Evolutionary conservation across 2,797 vertebrate genomes (phyloP).

Genomic region (Mionectes olivaceus): DNA sequence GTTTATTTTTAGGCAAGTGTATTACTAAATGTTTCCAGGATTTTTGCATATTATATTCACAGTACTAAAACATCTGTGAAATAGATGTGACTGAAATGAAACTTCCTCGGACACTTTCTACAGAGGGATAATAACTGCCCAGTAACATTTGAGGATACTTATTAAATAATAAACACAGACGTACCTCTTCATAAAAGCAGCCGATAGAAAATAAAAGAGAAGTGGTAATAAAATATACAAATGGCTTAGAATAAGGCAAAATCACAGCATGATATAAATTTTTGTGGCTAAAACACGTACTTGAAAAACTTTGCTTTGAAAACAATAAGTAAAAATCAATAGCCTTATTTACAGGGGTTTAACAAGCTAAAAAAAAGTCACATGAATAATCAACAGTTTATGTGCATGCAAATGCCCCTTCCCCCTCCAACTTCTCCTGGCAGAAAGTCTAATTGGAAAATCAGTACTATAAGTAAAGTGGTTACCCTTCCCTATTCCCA

Average conservation of each 20-base stretch:
- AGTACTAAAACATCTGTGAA: constrained; percentile 77
- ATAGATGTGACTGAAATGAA: constrained; percentile 72
- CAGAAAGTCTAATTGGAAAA: constrained; percentile 80
- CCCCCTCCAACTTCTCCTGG: constrained; percentile 74
- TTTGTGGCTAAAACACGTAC: constrained; percentile 20
- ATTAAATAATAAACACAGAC: constrained; percentile 56
- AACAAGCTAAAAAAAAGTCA: constrained; percentile 63
- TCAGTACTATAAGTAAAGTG: constrained; percentile 74
- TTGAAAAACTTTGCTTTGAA: constrained; percentile 68
- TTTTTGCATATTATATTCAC: constrained; percentile 77
- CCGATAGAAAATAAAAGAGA: constrained; percentile 71
- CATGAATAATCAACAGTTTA: constrained; percentile 74
- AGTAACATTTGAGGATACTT: constrained; percentile 62
- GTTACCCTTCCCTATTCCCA: constrained; percentile 62
- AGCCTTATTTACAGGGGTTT: constrained; percentile 71
- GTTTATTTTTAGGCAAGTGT: constrained; percentile 81
- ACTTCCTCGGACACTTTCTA: constrained; percentile 72
- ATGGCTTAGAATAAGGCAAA: constrained; percentile 53
- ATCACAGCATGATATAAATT: constrained; percentile 37
- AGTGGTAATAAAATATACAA: constrained; percentile 61
- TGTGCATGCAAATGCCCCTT: constrained; percentile 75
- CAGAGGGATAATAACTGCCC: constrained; percentile 52
- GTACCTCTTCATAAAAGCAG: constrained; percentile 69
- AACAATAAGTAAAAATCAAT: constrained; percentile 72
- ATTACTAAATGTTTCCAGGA: constrained; percentile 79